Conservation (phyloP, 2,113 vertebrate species). For the Seriola rivoliana region DNA sequence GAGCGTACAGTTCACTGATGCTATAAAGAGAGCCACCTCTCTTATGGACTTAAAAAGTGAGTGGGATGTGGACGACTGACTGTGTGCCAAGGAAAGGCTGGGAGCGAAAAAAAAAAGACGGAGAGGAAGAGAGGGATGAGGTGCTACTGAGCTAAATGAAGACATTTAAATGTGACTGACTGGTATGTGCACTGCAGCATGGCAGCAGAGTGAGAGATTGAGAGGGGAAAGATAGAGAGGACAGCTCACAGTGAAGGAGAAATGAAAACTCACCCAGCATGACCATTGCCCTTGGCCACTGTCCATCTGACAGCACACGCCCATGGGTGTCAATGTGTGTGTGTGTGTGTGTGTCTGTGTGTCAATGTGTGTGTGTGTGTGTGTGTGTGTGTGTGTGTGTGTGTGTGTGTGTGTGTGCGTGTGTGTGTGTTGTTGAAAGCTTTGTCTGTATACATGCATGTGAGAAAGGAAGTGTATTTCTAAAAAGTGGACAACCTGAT, state of each 20-base stretch:
- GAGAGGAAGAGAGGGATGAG: not conserved
- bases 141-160: conserved; percentile 54
- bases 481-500: conserved; percentile 27
- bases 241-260: conserved; percentile 58
- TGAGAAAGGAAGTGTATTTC: not conserved
- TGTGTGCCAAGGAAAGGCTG: conserved; percentile 27
- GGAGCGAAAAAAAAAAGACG: not conserved
- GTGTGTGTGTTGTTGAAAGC: conserved; percentile 6
- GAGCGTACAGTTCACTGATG: conserved; percentile 39
- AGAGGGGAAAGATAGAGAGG: conserved; percentile 33
- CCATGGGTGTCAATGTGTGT: conserved; percentile 40
- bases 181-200: conserved; percentile 59
- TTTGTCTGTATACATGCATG: conserved; percentile 27
- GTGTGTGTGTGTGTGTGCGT: conserved; percentile 29
- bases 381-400: conserved; percentile 11
- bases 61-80: conserved; percentile 29
- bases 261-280: conserved; percentile 74
- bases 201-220: conserved; percentile 34
- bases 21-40: conserved; percentile 37
- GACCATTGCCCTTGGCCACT: conserved; percentile 70
- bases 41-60: conserved; percentile 29
- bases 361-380: conserved; percentile 32
- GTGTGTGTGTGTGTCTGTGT: conserved; percentile 12
- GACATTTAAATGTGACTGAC: conserved; percentile 63
- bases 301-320: conserved; percentile 63